Evolutionary conservation across 2,888 invertebrate genomes (phyloP), one percentile per base, ranked within the genome.

Genomic region (Papilio elwesi): DNA sequence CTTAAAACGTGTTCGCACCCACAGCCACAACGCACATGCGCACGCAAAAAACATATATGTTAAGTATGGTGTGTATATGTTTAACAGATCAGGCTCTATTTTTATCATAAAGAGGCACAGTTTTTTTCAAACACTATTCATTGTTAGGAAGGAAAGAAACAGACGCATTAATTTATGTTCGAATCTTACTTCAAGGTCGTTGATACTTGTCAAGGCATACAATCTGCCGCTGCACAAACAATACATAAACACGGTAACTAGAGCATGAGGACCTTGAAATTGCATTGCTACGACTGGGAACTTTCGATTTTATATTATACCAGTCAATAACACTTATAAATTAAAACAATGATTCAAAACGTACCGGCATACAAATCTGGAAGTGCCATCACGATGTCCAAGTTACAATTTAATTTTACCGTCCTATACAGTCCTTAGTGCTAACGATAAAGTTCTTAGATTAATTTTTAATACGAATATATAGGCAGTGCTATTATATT

Each of bases 341-440:
- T 75, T 74, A 76, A 77, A 77, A 74, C 75, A 77, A 67, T 69
- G 77, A 73, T 78, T 77, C 74, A 79, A 81, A 77, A 82, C 92
- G 82, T 93, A 93, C 93, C 93, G 83, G 88, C 86, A 87, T 89
- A 93, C 83, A 92, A 82, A 86, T 92, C 90, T 80, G 90, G 87
- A 81, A 92, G 85, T 79, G 93, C 91, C 93, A 93, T 92, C 87
- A 82, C 86, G 88, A 86, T 82, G 84, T 84, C 84, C 83, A 83
- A 82, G 79, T 79, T 79, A 77, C 80, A 81, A 82, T 80, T 83
- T 78, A 80, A 80, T 79, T 81, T 83, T 83, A 81, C 77, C 78
- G 83, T 87, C 84, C 83, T 86, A 83, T 85, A 85, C 82, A 81
- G 76, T 87, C 83, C 87, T 87, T 88, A 91, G 81, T 87, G 84